Conservation (phyloP, 2,113 vertebrate species). For the Phylloscopus whistleri region DNA sequence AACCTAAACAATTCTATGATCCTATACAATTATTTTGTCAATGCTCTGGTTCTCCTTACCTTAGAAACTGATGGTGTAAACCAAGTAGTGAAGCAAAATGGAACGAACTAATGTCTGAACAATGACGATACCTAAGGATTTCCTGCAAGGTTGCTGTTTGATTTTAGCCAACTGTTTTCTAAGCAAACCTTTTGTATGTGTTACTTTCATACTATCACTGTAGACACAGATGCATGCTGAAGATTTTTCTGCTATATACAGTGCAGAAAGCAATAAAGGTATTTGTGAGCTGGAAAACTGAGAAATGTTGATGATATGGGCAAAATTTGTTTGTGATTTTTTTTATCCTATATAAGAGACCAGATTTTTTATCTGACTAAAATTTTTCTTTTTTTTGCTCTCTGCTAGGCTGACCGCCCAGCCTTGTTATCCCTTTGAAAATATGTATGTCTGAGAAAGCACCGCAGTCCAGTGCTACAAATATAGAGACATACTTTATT, state of each 20-base stretch:
- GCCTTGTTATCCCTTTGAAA: neutral
- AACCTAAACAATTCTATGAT: neutral
- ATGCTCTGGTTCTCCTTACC: neutral
- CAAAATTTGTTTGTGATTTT: neutral
- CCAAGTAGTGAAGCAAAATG: neutral
- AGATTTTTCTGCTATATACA: neutral
- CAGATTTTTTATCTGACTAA: neutral
- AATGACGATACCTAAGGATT: neutral
- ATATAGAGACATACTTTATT: neutral
- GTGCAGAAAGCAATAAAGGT: neutral
- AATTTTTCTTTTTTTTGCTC: neutral
- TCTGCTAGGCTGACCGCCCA: neutral
- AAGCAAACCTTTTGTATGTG: neutral
- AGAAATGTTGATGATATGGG: neutral
- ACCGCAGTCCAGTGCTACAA: neutral
- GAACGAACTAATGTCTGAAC: neutral
- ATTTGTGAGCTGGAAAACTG: neutral
- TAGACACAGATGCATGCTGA: neutral
- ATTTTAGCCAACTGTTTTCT: neutral
- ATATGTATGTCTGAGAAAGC: neutral
- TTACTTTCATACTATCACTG: neutral
- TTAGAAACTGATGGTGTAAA: neutral
- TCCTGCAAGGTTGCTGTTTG: neutral
- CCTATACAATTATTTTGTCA: neutral
- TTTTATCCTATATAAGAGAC: neutral